Conservation (phyloP, 2,888 invertebrate genomes). For the Neoscelio sp. region DNA sequence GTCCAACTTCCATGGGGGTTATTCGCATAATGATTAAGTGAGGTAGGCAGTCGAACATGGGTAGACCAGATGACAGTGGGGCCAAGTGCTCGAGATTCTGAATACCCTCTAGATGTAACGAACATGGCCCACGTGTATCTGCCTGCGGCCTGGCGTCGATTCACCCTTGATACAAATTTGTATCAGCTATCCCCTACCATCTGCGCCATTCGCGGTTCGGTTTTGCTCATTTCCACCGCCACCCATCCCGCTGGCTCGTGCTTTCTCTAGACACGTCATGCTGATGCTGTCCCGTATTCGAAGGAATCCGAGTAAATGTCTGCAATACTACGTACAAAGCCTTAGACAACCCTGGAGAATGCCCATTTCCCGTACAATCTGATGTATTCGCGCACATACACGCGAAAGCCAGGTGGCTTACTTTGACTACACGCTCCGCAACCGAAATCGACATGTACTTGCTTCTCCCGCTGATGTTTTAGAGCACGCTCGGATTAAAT, state of each 20-base stretch:
- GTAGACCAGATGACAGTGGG: slow-evolving; percentile 10
- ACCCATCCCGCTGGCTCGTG: neutral
- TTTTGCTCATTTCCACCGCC: slow-evolving; percentile 59
- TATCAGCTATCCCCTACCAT: slow-evolving; percentile 39
- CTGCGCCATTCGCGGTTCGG: slow-evolving; percentile 42
- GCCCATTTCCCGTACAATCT: slow-evolving; percentile 55
- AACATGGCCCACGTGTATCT: slow-evolving; percentile 67
- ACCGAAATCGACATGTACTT: slow-evolving; percentile 35
- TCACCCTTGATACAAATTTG: slow-evolving; percentile 72
- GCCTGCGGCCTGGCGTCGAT: slow-evolving; percentile 69
- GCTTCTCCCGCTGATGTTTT: slow-evolving; percentile 27
- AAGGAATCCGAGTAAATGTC: slow-evolving; percentile 58
- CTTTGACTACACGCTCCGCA: slow-evolving; percentile 29
- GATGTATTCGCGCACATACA: slow-evolving; percentile 45
- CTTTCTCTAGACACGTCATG: neutral
- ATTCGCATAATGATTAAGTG: too few species aligned
- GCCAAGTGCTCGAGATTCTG: slow-evolving; percentile 59
- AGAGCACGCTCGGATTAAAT: slow-evolving; percentile 44
- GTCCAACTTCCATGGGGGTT: too few species aligned
- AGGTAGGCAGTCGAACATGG: slow-evolving; percentile 16
- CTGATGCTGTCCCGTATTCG: slow-evolving; percentile 26
- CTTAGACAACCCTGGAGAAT: slow-evolving; percentile 53
- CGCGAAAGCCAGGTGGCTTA: slow-evolving; percentile 19
- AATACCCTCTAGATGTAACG: slow-evolving; percentile 68
- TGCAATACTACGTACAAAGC: slow-evolving; percentile 48